These are phyloP conservation scores for Cebidichthys violaceus DNA, from an alignment of 2,113 vertebrate genomes.

Conservation along the genomic window DNA sequence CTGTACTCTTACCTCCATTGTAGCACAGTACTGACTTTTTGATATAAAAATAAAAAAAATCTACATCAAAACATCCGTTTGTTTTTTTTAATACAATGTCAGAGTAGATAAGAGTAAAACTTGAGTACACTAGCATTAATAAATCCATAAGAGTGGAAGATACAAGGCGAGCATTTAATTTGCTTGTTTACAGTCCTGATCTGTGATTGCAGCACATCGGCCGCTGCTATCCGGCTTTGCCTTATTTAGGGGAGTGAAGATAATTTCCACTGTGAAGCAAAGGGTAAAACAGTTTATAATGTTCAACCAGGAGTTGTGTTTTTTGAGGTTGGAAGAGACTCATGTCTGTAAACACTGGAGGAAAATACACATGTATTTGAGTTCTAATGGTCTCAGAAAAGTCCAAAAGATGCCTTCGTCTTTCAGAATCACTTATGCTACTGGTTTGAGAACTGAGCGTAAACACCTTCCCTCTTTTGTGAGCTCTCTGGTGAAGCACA, in stretches of 20 bases:
- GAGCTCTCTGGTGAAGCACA: slow-evolving; percentile 97
- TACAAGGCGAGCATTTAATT: slow-evolving; percentile 57
- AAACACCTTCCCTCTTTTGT: slow-evolving; percentile 95
- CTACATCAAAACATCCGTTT: slow-evolving; percentile 87
- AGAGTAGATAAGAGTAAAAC: slow-evolving; percentile 83
- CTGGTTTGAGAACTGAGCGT: slow-evolving; percentile 95
- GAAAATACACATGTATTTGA: slow-evolving; percentile 15
- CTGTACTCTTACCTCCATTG: slow-evolving; percentile 83
- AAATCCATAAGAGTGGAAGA: slow-evolving; percentile 80
- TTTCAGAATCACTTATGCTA: slow-evolving; percentile 70
- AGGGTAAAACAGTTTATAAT: neutral
- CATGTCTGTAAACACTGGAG: slow-evolving; percentile 71
- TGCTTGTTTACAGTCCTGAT: slow-evolving; percentile 38
- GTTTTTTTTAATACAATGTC: slow-evolving; percentile 88
- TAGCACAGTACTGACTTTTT: slow-evolving; percentile 82
- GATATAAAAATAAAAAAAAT: slow-evolving; percentile 83
- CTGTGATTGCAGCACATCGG: slow-evolving; percentile 18
- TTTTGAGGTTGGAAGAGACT: slow-evolving; percentile 34
- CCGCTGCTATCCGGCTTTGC: slow-evolving; percentile 4
- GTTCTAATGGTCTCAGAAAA: slow-evolving; percentile 39
- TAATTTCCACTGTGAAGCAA: slow-evolving; percentile 14
- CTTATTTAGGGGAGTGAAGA: slow-evolving; percentile 15
- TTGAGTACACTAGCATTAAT: slow-evolving; percentile 84
- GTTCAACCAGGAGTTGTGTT: slow-evolving; percentile 13
- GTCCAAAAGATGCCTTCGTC: slow-evolving; percentile 65